Evolutionary conservation across 2,797 vertebrate species (phyloP), one percentile per base, ranked within the genome.

Genomic region (Sarcoramphus papa): DNA sequence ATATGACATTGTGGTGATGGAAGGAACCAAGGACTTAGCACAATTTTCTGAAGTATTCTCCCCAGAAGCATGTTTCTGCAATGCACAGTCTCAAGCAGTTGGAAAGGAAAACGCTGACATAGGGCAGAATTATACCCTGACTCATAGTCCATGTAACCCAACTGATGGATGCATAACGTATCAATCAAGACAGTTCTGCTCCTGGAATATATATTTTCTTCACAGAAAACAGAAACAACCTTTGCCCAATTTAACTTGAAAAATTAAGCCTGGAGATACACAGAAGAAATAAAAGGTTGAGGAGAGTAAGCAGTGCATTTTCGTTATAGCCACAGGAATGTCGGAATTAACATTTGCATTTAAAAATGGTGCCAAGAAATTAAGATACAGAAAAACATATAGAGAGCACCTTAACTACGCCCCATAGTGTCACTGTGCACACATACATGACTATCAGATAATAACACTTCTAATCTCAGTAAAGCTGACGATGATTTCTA

Each of bases 1-100:
- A 98, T 98, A 97, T 98, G 97, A 97, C 97, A 97, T 94, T 96
- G 96, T 89, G 95, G 95, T 96, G 97, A 97, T 96, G 96, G 96
- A 97, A 95, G 94, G 94, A 97, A 96, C 91, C 92, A 95, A 95
- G 89, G 95, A 97, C 91, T 97, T 97, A 97, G 94, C 92, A 95
- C 86, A 97, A 94, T 95, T 97, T 97, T 96, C 92, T 97, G 95
- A 95, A 97, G 94, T 93, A 89, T 95, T 97, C 87, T 97, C 93
- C 95, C 96, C 94, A 97, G 96, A 96, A 97, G 95, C 92, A 14
- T 87, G 93, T 91, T 96, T 95, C 93, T 95, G 91, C 84, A 94
- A 90, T 95, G 91, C 93, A 95, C 72, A 85, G 62, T 91, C 72
- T 96, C 53, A 64, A 95, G 91, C 86, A 72, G 75, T 93, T 88